Evolutionary conservation across 2,797 vertebrate genomes (phyloP).

Genomic region (Glyptemys insculpta): DNA sequence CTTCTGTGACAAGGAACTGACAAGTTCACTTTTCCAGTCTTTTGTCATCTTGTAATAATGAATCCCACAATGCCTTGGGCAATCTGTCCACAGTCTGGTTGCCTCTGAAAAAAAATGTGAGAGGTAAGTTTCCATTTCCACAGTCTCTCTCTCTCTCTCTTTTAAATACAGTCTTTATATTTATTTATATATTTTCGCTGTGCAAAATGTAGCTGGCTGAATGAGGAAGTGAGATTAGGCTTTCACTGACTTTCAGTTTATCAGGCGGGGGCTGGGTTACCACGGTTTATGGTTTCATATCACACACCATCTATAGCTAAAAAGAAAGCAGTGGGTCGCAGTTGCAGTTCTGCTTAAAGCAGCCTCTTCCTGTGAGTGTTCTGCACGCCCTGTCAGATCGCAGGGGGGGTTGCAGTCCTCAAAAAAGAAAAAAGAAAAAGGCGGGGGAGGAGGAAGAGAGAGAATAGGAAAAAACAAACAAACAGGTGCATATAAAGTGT

Average conservation of each 20-base stretch:
- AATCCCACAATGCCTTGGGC: conserved; percentile 78
- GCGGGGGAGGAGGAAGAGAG: neutral
- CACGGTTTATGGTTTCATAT: neutral
- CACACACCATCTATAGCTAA: neutral
- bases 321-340: conserved; percentile 48
- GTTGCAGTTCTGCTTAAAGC: conserved; percentile 21
- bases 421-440: neutral
- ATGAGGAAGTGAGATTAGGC: conserved; percentile 25
- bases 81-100: conserved; percentile 71
- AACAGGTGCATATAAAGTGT: conserved; percentile 61
- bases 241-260: neutral
- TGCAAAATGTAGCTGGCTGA: neutral
- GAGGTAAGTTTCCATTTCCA: conserved; percentile 78
- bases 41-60: conserved; percentile 60
- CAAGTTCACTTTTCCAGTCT: conserved; percentile 30
- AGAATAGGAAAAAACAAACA: neutral
- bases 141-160: neutral
- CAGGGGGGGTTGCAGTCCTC: neutral
- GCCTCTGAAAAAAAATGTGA: conserved; percentile 81
- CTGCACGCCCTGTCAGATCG: conserved; percentile 40
- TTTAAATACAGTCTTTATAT: neutral
- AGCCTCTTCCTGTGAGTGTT: neutral
- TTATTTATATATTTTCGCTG: neutral
- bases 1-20: conserved; percentile 74
- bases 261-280: neutral